Conservation (phyloP, 2,888 invertebrate genomes). For the Pristionchus mayeri region DNA sequence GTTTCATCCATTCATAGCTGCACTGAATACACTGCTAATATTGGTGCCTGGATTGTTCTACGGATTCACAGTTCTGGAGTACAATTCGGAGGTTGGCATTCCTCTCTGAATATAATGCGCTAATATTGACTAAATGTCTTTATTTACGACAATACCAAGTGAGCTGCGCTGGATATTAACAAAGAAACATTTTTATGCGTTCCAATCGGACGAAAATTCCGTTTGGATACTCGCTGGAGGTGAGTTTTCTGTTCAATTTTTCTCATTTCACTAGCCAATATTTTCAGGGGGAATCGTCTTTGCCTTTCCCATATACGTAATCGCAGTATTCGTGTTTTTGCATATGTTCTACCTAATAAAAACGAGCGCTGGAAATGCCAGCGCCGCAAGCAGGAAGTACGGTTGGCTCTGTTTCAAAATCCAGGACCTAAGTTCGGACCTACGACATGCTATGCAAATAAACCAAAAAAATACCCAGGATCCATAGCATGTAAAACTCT, state of each 20-base stretch:
- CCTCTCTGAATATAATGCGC: too few species aligned
- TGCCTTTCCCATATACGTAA: neutral
- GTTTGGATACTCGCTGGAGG: neutral
- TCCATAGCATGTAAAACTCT: too few species aligned
- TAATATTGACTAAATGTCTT: neutral
- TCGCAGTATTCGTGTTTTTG: neutral
- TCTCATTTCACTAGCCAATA: neutral
- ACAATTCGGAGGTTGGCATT: neutral
- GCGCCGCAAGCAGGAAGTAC: neutral
- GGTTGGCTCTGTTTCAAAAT: too few species aligned
- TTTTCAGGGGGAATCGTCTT: constrained; percentile 23
- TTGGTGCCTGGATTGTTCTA: neutral
- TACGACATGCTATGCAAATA: too few species aligned
- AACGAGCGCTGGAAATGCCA: neutral
- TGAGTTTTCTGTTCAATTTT: neutral
- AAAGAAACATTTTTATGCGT: neutral
- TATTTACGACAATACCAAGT: neutral
- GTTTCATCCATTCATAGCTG: neutral
- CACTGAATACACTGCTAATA: neutral
- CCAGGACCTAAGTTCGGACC: too few species aligned
- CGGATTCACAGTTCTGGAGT: neutral
- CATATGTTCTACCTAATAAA: constrained; percentile 21
- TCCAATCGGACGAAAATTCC: neutral
- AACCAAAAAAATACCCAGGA: too few species aligned
- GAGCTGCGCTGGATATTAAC: constrained; percentile 4